phyloP scores from a whole-genome alignment of 2,113 vertebrate species.

The Grallaria varia region DNA sequence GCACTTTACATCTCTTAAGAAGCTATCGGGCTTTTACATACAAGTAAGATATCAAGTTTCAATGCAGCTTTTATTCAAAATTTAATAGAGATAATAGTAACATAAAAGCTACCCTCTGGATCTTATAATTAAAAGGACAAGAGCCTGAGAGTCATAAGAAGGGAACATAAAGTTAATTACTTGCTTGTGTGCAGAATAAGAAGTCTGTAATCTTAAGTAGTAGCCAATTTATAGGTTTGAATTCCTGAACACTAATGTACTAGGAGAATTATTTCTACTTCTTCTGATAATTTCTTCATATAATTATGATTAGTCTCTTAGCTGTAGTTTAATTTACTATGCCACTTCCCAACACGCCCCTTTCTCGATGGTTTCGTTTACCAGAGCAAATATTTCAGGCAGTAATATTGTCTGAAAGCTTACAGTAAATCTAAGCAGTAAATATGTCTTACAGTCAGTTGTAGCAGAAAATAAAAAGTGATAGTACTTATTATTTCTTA shows the following conservation, averaged over 20 bases:
- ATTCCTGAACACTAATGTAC: constrained; percentile 12
- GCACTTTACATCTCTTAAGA: not conserved
- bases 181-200: not conserved
- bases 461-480: not conserved
- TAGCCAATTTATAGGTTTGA: constrained; percentile 1
- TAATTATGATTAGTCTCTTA: constrained; percentile 31
- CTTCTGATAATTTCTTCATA: constrained; percentile 38
- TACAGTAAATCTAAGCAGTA: constrained; percentile 67
- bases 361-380: constrained; percentile 63
- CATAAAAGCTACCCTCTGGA: constrained; percentile 10
- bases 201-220: constrained; percentile 25
- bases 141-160: constrained; percentile 3
- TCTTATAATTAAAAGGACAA: constrained; percentile 42
- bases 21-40: not conserved
- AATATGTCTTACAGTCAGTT: constrained; percentile 62
- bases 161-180: not conserved
- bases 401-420: constrained; percentile 51
- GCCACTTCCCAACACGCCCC: constrained; percentile 58
- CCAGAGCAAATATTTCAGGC: constrained; percentile 45
- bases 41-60: constrained; percentile 29
- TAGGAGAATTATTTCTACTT: not conserved
- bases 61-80: constrained; percentile 29
- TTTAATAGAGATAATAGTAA: not conserved
- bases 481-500: not conserved
- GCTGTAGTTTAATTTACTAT: constrained; percentile 47